Percentiles rank a stretch among this genome's conserved stretches.
Conservation (phyloP, 2,113 vertebrate genomes). For the Elephas maximus region DNA sequence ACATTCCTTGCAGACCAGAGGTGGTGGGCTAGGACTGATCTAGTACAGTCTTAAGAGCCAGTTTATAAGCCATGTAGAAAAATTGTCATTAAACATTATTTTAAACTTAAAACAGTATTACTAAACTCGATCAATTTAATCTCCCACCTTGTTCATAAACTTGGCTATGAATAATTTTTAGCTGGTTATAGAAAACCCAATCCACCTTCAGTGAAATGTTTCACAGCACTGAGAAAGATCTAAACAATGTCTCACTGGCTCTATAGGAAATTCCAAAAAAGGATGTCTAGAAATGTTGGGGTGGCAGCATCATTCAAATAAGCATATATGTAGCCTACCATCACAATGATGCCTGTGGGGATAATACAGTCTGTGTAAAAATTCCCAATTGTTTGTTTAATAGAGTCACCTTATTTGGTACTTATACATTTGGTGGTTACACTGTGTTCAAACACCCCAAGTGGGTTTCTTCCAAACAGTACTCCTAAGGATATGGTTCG, state of each 20-base stretch:
- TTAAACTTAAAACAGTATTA: background rate
- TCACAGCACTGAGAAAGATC: background rate
- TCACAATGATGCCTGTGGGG: background rate
- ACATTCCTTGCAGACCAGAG: background rate
- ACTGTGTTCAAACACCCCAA: background rate
- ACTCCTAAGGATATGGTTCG: background rate
- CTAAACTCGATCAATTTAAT: background rate
- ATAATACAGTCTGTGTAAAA: background rate
- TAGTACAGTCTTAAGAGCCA: background rate
- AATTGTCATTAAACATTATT: background rate
- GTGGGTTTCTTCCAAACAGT: background rate
- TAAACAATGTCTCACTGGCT: background rate
- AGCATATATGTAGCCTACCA: background rate
- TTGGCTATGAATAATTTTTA: conserved; percentile 6
- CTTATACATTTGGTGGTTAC: background rate
- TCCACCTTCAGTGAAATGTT: background rate
- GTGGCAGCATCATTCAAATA: background rate
- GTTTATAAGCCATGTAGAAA: background rate
- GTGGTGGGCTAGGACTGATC: background rate
- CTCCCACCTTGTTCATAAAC: background rate
- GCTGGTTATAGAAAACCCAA: background rate
- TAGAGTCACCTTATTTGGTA: background rate
- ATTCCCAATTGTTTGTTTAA: background rate
- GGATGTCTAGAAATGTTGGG: background rate
- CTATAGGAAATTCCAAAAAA: background rate